A percentile compares a stretch with the other conserved stretches of the same genome.
Evolutionary conservation across 2,888 invertebrate species (phyloP).

Genomic region (Orchesella flavescens): DNA sequence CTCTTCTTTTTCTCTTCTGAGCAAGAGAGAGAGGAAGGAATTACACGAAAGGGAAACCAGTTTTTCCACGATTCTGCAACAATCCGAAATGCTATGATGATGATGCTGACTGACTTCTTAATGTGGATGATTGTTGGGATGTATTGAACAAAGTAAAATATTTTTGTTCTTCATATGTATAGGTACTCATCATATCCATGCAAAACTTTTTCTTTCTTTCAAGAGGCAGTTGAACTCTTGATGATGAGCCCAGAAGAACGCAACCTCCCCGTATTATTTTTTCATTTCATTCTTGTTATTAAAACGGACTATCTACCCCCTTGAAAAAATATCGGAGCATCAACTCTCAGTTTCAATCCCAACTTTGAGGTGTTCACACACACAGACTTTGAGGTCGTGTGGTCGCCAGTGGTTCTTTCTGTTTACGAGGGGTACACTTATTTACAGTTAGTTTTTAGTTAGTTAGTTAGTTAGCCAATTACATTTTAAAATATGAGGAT

Average conservation of each 20-base stretch:
- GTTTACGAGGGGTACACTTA: slow-evolving; percentile 47
- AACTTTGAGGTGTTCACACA: slow-evolving; percentile 48
- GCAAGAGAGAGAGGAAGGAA: slow-evolving; percentile 2
- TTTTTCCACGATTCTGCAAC: slow-evolving; percentile 53
- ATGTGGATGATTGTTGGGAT: too few species aligned
- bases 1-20: too few species aligned
- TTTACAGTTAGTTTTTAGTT: not conserved
- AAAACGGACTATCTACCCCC: slow-evolving; percentile 30
- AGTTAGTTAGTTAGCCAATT: not conserved
- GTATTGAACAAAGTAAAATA: slow-evolving; percentile 11
- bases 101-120: too few species aligned
- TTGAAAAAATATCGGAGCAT: too few species aligned
- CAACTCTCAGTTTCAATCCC: slow-evolving; percentile 52
- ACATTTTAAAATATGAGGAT: slow-evolving; percentile 35
- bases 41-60: slow-evolving; percentile 59
- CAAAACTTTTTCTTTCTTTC: too few species aligned
- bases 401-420: slow-evolving; percentile 22
- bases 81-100: too few species aligned
- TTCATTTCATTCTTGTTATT: slow-evolving; percentile 31
- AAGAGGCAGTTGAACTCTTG: slow-evolving; percentile 51
- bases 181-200: too few species aligned
- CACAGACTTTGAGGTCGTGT: not conserved
- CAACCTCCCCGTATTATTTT: slow-evolving; percentile 35
- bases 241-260: not conserved
- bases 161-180: too few species aligned